Evolutionary conservation across 2,113 vertebrate genomes (phyloP), one percentile per base, ranked within the genome.

Genomic region (Telmatochromis brichardi): DNA sequence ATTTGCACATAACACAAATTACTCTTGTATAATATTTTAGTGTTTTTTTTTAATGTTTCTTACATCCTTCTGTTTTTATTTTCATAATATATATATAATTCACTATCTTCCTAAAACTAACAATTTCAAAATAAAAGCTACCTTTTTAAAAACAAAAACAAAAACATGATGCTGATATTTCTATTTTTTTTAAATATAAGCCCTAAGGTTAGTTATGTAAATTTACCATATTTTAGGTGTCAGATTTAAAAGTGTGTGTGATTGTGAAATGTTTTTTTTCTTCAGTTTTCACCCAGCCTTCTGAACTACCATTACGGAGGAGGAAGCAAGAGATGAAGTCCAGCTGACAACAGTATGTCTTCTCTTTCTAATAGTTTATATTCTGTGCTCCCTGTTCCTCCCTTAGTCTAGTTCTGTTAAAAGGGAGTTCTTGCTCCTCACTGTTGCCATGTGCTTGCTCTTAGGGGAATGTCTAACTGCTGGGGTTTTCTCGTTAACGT

Each of bases 1-100:
- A 37, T 37, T 65, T 65, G 33, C 10, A 65, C 60, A 37, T 65
- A 65, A 65, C 33, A 65, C 33, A 65, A 65, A 65, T n/a, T 37
- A 65, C 60, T 37, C 4, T 35, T 37, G 10, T 13, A 35, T 63
- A 60, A 31, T 33, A 65, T 65, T 65, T 65, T 35, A 63, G 17
- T 60, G 26, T 0, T 12, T 63, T 33, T 60, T n/a, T n/a, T 5
- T 0, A 9, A 35, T n/a, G 28, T 65, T 37, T n/a, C 60, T 37
- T 65, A 65, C 6, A 37, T 65, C 17, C 33, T 65, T 63, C 15
- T 37, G 28, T n/a, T 65, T 65, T 65, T 65, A 5, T n/a, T 65
- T 65, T 65, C 33, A 35, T n/a, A 65, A 65, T 37, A 65, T n/a
- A 35, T 63, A 35, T 63, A 17, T 19, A 65, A 65, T n/a, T 65